These are phyloP conservation scores for Temnothorax rugatulus DNA, from an alignment of 2,888 invertebrate species.

Conservation along the genomic window DNA sequence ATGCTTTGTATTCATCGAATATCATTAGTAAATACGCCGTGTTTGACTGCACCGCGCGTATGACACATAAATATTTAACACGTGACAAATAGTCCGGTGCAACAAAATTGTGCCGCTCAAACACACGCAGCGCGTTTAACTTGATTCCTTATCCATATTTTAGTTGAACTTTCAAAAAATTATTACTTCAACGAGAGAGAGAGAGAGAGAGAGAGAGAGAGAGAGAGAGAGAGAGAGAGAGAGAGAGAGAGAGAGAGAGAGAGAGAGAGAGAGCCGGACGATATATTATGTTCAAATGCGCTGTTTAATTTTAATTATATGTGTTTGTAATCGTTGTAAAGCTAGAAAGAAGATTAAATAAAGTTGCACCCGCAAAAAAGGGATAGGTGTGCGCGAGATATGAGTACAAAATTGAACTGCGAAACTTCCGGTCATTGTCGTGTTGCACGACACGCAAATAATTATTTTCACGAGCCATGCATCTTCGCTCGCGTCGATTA, in stretches of 20 bases:
- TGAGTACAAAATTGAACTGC: not conserved
- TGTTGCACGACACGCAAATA: not conserved
- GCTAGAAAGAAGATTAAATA: not conserved
- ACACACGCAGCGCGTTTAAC: not conserved
- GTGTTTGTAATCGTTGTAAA: not conserved
- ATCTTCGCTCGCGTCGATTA: conserved; percentile 8
- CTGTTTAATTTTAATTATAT: not conserved
- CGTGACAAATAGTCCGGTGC: conserved; percentile 18
- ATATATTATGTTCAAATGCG: not conserved
- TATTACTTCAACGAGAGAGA: no score
- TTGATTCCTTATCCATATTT: conserved; percentile 31
- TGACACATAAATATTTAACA: conserved; percentile 33
- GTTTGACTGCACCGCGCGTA: conserved; percentile 21
- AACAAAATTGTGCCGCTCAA: conserved; percentile 1
- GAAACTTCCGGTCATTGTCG: not conserved
- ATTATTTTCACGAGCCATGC: conserved; percentile 13
- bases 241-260: no score
- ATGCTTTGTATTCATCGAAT: conserved; percentile 47
- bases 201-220: no score
- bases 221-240: no score
- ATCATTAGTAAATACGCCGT: conserved; percentile 42
- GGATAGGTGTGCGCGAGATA: not conserved
- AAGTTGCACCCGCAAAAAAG: not conserved
- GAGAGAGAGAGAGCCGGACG: no score
- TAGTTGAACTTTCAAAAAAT: conserved; percentile 4